Conservation (phyloP, 2,113 vertebrate species). For the Perca flavescens region DNA sequence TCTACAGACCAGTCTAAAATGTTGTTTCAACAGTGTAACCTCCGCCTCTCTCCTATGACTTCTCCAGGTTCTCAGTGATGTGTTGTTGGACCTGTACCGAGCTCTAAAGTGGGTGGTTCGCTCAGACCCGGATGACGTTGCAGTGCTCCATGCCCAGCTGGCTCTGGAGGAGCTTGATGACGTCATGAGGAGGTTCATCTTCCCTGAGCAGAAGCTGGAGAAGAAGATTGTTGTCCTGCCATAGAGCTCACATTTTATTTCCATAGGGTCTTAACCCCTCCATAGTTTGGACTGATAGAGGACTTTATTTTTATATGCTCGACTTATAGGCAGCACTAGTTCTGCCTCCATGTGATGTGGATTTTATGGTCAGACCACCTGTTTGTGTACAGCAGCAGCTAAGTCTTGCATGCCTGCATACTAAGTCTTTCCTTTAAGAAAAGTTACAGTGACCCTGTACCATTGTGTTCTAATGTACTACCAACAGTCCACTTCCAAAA, state of each 20-base stretch:
- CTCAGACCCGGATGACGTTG: slow-evolving; percentile 83
- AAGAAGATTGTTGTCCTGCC: slow-evolving; percentile 95
- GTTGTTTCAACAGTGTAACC: neutral
- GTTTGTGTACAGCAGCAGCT: neutral
- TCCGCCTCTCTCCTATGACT: neutral
- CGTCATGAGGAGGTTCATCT: slow-evolving; percentile 87
- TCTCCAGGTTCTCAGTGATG: slow-evolving; percentile 85
- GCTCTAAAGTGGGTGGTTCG: slow-evolving; percentile 90
- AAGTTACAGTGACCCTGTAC: neutral
- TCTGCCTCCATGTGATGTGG: neutral
- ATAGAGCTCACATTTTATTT: slow-evolving; percentile 47
- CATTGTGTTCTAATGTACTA: neutral
- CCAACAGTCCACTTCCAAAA: neutral
- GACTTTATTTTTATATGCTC: neutral
- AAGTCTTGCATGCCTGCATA: neutral
- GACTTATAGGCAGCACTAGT: neutral
- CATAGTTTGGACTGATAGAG: neutral
- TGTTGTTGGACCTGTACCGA: slow-evolving; percentile 92
- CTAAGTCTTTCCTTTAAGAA: neutral
- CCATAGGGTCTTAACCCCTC: neutral
- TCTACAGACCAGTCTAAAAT: neutral
- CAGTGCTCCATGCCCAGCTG: slow-evolving; percentile 91
- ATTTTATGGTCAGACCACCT: neutral
- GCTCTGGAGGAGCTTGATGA: slow-evolving; percentile 92
- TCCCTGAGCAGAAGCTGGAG: slow-evolving; percentile 89